A percentile compares a stretch with the other conserved stretches of the same genome.
Conservation (phyloP, 2,797 vertebrate species). For the Microctenopoma steveboyesi region DNA sequence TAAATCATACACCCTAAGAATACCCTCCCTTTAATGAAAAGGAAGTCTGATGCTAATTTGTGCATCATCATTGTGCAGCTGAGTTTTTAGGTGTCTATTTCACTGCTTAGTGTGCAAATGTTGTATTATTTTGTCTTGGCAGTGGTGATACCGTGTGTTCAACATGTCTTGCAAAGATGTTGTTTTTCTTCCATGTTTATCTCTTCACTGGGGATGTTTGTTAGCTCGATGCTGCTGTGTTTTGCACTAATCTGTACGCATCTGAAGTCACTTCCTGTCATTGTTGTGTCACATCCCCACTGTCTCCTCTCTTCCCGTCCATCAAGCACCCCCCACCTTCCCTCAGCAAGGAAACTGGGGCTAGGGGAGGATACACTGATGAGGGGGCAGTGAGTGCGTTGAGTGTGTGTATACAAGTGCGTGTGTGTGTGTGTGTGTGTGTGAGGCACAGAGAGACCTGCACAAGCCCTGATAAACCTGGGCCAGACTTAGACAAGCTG, state of each 20-base stretch:
- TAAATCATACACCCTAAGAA: neutral
- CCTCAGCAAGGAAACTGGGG: slow-evolving; percentile 69
- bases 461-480: slow-evolving; percentile 56
- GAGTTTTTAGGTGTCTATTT: neutral
- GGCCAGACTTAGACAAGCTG: slow-evolving; percentile 15
- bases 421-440: neutral
- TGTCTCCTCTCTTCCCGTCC: slow-evolving; percentile 83
- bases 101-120: neutral
- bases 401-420: neutral
- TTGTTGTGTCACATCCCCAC: slow-evolving; percentile 81
- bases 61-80: no score
- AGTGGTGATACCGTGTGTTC: neutral
- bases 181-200: slow-evolving; percentile 69
- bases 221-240: slow-evolving; percentile 53
- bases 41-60: no score
- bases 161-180: slow-evolving; percentile 1
- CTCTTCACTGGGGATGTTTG: slow-evolving; percentile 70
- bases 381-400: neutral
- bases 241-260: slow-evolving; percentile 73
- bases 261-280: slow-evolving; percentile 82
- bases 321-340: slow-evolving; percentile 52
- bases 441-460: slow-evolving; percentile 3
- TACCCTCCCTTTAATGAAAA: neutral
- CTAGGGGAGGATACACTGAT: slow-evolving; percentile 66
- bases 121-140: neutral